Base-by-base conservation (phyloP, 2,888 invertebrate genomes). In the Chloromyia formosa region DNA sequence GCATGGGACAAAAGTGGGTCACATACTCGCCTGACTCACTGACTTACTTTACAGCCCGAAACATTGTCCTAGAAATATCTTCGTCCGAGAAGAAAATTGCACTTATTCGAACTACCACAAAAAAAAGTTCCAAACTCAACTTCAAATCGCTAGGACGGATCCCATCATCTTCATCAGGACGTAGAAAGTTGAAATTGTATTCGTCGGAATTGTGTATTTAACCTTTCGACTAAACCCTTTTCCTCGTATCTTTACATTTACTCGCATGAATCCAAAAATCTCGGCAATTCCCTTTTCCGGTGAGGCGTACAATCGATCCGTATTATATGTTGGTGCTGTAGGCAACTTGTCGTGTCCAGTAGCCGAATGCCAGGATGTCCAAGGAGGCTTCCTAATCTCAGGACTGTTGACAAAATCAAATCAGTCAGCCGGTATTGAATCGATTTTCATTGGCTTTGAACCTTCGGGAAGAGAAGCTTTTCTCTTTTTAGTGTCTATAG, bases 341-440 rank as follows among this genome's bases (percentile, higher is more conserved):
- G 42, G 42, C 42, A 4, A 35, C 23, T 10, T 5, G 58, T 22
- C n/a, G n/a, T n/a, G n/a, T n/a, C n/a, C n/a, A n/a, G n/a, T n/a
- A n/a, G n/a, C n/a, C n/a, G n/a, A n/a, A n/a, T 2, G 27, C 3
- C 7, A 22, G 27, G 61, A 62, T 14, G 10, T 27, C n/a, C 14
- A 54, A 23, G 23, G 66, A 45, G 53, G 27, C 9, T 27, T n/a
- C 45, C 54, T 69, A 71, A 71, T 71, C 71, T 71, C 42, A 42
- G 71, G 42, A n/a, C 71, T 56, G 71, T 71, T 56, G 56, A 71
- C 71, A 71, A 71, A 71, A 71, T 71, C 71, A 71, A 71, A 58
- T 71, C 71, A 71, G 18, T 71, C 71, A 71, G n/a, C 42, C 42
- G 35, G 54, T 35, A 69, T 54, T 56, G 71, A 71, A 56, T 71